Evolutionary conservation across 92 coral and sea anemone genomes (phyloP).

Genomic region (Galaxea fascicularis): DNA sequence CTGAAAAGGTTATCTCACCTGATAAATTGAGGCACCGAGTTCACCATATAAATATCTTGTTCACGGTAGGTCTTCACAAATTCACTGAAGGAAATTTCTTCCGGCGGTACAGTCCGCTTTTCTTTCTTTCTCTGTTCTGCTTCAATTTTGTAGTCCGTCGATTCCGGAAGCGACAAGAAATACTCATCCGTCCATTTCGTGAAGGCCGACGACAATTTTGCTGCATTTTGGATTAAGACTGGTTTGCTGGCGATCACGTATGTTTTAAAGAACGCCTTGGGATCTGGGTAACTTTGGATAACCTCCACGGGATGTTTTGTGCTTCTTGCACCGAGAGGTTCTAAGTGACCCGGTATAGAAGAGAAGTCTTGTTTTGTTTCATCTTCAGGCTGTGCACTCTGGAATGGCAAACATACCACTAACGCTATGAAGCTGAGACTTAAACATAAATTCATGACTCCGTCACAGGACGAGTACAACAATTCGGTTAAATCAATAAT

Average conservation of each 20-base stretch:
- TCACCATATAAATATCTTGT: conserved; percentile 92
- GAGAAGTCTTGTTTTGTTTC: conserved; percentile 8
- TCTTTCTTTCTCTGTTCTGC: conserved; percentile 96
- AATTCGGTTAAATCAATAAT: neutral
- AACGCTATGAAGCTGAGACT: neutral
- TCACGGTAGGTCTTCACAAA: conserved; percentile 77
- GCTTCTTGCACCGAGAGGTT: conserved; percentile 83
- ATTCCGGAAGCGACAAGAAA: conserved; percentile 76
- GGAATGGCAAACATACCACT: neutral
- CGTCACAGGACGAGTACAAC: neutral
- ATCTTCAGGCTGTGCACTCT: neutral
- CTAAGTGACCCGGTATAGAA: conserved; percentile 83
- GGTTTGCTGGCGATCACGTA: conserved; percentile 80
- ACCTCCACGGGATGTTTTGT: conserved; percentile 64
- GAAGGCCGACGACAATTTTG: conserved; percentile 88
- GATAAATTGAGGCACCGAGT: conserved; percentile 29
- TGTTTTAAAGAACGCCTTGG: conserved; percentile 80
- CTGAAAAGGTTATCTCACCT: neutral
- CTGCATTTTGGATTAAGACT: conserved; percentile 86
- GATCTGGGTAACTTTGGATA: conserved; percentile 76
- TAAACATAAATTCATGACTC: neutral
- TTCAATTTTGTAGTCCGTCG: conserved; percentile 58
- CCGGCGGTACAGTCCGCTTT: conserved; percentile 77
- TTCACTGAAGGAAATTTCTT: conserved; percentile 72
- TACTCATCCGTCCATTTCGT: conserved; percentile 90